A percentile compares a stretch with the other conserved stretches of the same genome.
Conservation (phyloP, 2,888 invertebrate genomes). For the Crioceris asparagi region DNA sequence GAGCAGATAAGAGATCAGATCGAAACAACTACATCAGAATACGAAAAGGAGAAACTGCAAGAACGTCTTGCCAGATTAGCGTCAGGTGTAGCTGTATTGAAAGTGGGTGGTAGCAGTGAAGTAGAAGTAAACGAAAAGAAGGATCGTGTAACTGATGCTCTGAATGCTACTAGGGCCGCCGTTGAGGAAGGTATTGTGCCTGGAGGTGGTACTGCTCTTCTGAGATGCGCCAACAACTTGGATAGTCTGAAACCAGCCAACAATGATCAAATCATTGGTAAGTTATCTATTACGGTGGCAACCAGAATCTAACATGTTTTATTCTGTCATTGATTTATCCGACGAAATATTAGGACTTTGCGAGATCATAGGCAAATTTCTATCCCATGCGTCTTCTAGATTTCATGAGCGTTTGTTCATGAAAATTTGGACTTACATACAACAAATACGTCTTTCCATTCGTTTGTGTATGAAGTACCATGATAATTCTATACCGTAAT, state of each 20-base stretch:
- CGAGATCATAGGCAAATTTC: too few relatives aligned
- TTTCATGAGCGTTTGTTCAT: too few relatives aligned
- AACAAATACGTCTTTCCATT: too few relatives aligned
- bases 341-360: too few relatives aligned
- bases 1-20: conserved; percentile 39
- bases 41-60: conserved; percentile 42
- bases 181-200: conserved; percentile 43
- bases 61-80: conserved; percentile 41
- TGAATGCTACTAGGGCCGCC: conserved; percentile 42
- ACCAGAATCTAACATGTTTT: too few relatives aligned
- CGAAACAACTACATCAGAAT: conserved; percentile 38
- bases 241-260: conserved; percentile 32
- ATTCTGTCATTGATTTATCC: too few relatives aligned
- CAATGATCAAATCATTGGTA: conserved; percentile 37
- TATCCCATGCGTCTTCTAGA: too few relatives aligned
- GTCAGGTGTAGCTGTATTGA: conserved; percentile 41
- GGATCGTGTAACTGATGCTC: conserved; percentile 40
- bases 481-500: too few relatives aligned
- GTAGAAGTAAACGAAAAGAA: conserved; percentile 43
- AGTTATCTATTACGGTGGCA: too few relatives aligned
- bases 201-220: conserved; percentile 41
- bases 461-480: too few relatives aligned
- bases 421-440: too few relatives aligned
- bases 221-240: conserved; percentile 35
- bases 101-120: conserved; percentile 42